These are phyloP conservation scores for Oryctolagus cuniculus DNA, from an alignment of 2,113 vertebrate genomes.

Conservation along the genomic window DNA sequence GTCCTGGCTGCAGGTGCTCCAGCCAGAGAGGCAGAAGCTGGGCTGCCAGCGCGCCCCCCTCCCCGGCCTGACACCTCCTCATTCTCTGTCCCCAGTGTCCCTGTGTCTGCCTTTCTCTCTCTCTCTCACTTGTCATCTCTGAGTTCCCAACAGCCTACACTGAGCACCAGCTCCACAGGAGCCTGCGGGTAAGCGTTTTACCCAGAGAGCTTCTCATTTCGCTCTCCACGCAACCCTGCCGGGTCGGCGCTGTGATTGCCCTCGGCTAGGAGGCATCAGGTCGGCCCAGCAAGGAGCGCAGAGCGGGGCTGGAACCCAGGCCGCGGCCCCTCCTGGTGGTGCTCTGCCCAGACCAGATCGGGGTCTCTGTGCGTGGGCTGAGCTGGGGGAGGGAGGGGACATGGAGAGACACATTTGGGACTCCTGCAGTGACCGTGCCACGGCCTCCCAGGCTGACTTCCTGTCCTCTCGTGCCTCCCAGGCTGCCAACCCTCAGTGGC, in stretches of 20 bases:
- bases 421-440: background rate
- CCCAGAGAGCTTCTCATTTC: background rate
- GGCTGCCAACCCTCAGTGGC: background rate
- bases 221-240: background rate
- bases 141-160: background rate
- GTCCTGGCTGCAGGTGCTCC: background rate
- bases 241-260: background rate
- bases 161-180: background rate
- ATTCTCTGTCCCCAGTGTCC: background rate
- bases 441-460: background rate
- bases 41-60: background rate
- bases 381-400: background rate
- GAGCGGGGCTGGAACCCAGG: too few species aligned
- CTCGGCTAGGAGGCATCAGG: background rate
- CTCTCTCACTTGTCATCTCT: background rate
- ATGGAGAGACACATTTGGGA: background rate
- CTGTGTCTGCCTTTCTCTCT: background rate
- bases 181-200: background rate
- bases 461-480: background rate
- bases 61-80: background rate
- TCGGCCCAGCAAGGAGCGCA: fast-evolving
- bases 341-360: background rate
- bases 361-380: background rate
- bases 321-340: background rate
- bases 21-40: background rate